Evolutionary conservation across 2,113 vertebrate species (phyloP).

Genomic region (Amia ocellicauda): DNA sequence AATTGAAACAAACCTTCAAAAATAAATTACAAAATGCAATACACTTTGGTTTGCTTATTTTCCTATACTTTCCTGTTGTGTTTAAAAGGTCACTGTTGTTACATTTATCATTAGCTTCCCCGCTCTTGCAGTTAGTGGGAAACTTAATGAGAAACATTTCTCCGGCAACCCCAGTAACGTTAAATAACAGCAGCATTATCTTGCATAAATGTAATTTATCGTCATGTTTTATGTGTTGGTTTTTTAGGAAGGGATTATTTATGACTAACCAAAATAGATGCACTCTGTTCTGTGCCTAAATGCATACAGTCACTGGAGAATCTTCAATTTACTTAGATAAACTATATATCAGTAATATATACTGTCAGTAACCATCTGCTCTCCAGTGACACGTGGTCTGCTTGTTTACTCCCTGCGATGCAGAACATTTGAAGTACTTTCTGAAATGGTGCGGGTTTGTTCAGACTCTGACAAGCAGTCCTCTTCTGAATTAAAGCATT

Average conservation of each 20-base stretch:
- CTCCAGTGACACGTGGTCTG: too few relatives aligned
- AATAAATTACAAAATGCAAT: slow-evolving; percentile 1
- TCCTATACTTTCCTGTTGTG: slow-evolving; percentile 7
- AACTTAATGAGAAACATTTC: slow-evolving; percentile 63
- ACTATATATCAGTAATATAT: too few relatives aligned
- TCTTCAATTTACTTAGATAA: too few relatives aligned
- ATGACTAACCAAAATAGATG: slow-evolving; percentile 57
- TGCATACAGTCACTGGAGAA: neutral
- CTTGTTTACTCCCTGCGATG: too few relatives aligned
- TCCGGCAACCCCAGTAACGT: slow-evolving; percentile 59
- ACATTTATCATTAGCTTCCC: slow-evolving; percentile 61
- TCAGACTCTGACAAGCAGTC: too few relatives aligned
- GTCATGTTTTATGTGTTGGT: slow-evolving; percentile 61
- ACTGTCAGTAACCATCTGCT: too few relatives aligned
- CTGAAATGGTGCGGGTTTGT: too few relatives aligned
- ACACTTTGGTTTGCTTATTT: neutral
- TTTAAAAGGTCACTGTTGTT: slow-evolving; percentile 59
- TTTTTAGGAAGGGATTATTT: slow-evolving; percentile 60
- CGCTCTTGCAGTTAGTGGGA: slow-evolving; percentile 38
- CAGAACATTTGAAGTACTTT: too few relatives aligned
- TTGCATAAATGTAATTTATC: slow-evolving; percentile 67
- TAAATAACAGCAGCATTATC: slow-evolving; percentile 66
- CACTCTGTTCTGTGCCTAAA: slow-evolving; percentile 64
- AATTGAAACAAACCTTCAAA: slow-evolving; percentile 4
- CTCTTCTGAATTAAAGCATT: too few relatives aligned